Percentiles rank a stretch among this genome's conserved stretches.
Conservation (phyloP, 2,888 invertebrate genomes). For the Erebia ligea region DNA sequence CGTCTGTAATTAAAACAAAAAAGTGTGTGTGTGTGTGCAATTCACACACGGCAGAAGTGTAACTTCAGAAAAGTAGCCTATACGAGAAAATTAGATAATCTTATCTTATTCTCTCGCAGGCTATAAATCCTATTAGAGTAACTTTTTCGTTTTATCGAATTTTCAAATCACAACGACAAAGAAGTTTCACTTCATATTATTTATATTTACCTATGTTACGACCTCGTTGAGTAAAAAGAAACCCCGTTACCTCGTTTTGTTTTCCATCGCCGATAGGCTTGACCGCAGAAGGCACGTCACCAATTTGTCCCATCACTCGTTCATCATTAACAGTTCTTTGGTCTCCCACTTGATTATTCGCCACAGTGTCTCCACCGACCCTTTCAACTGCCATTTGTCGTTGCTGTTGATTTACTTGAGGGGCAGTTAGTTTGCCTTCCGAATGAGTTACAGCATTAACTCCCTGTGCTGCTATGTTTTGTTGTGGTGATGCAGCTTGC, state of each 20-base stretch:
- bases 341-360: constrained; percentile 50
- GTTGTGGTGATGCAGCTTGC: too few relatives aligned
- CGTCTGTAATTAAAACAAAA: constrained; percentile 48
- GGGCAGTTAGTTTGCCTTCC: constrained; percentile 57
- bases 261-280: constrained; percentile 45
- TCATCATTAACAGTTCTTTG: constrained; percentile 45
- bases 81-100: too few relatives aligned
- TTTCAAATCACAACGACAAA: too few relatives aligned
- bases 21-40: too few relatives aligned
- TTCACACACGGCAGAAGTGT: too few relatives aligned
- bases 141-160: too few relatives aligned
- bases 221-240: background rate
- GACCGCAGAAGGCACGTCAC: constrained; percentile 55
- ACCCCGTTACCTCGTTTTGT: constrained; percentile 46
- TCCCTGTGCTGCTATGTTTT: constrained; percentile 52
- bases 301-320: constrained; percentile 50
- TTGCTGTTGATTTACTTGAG: constrained; percentile 39
- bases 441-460: constrained; percentile 54
- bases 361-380: constrained; percentile 62
- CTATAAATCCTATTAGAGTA: too few relatives aligned
- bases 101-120: too few relatives aligned
- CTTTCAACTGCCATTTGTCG: constrained; percentile 58
- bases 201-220: background rate
- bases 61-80: too few relatives aligned
- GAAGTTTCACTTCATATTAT: too few relatives aligned